These are phyloP conservation scores for Malthinus seriepunctatus DNA, from an alignment of 2,888 invertebrate species.

Conservation along the genomic window DNA sequence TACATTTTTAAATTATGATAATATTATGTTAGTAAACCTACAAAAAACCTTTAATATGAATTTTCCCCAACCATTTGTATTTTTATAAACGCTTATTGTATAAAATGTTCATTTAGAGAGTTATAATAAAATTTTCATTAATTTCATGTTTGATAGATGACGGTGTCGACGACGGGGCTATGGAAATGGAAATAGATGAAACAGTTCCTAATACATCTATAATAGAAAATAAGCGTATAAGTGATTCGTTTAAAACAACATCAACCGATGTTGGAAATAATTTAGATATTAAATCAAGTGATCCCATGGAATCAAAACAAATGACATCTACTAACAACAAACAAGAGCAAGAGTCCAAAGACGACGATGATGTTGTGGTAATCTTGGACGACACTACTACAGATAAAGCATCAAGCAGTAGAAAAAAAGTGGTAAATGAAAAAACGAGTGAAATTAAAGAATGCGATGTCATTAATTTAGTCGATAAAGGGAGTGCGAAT, in stretches of 20 bases:
- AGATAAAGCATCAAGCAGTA: background rate
- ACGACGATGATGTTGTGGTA: slow-evolving; percentile 19
- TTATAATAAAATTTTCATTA: no score
- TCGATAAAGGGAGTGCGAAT: slow-evolving; percentile 33
- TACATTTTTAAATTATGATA: no score
- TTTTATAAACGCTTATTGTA: no score
- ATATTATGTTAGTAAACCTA: no score
- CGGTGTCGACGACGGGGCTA: slow-evolving; percentile 8
- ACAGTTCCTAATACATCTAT: slow-evolving; percentile 43
- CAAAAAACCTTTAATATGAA: no score
- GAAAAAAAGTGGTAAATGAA: background rate
- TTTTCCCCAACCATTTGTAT: no score
- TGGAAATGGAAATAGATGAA: slow-evolving; percentile 49
- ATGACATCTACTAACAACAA: background rate
- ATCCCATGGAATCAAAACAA: no score
- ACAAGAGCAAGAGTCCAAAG: background rate
- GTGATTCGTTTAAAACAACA: slow-evolving; percentile 1
- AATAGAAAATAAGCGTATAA: slow-evolving; percentile 38
- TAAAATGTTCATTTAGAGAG: no score
- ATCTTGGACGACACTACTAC: slow-evolving; percentile 21
- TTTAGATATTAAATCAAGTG: no score
- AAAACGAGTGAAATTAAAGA: background rate
- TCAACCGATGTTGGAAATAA: background rate
- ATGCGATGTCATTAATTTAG: slow-evolving; percentile 47
- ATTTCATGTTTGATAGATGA: no score